phyloP scores from a whole-genome alignment of 2,113 vertebrate species.

The Cyprinodon variegatus region DNA sequence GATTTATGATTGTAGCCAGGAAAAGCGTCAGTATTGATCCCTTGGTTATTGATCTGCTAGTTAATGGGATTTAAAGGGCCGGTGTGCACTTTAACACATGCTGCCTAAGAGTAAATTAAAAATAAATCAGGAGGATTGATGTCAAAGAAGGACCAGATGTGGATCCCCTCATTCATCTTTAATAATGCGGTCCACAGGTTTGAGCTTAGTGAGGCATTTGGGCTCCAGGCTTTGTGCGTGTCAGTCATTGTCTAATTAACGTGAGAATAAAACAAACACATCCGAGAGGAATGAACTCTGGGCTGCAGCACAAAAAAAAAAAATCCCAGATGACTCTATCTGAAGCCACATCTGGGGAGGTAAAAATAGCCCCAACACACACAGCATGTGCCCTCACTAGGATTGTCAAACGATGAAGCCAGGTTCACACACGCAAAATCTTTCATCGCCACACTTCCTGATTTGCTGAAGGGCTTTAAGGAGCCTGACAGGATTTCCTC shows the following conservation, averaged over 20 bases:
- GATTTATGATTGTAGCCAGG: slow-evolving; percentile 42
- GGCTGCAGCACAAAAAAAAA: slow-evolving; percentile 65
- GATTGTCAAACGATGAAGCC: slow-evolving; percentile 59
- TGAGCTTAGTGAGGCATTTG: slow-evolving; percentile 29
- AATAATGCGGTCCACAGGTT: slow-evolving; percentile 10
- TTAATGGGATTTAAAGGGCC: slow-evolving; percentile 52
- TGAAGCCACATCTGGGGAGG: slow-evolving; percentile 70
- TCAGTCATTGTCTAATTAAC: slow-evolving; percentile 59
- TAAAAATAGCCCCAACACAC: slow-evolving; percentile 69
- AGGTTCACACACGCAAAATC: slow-evolving; percentile 53
- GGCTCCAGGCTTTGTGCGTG: slow-evolving; percentile 33
- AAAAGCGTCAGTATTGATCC: slow-evolving; percentile 64
- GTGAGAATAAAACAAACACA: slow-evolving; percentile 71
- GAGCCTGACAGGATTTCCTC: slow-evolving; percentile 66
- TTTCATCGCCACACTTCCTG: slow-evolving; percentile 66
- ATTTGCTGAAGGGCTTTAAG: slow-evolving; percentile 55
- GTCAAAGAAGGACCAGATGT: slow-evolving; percentile 53
- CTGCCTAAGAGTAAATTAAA: slow-evolving; percentile 56
- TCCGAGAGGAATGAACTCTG: slow-evolving; percentile 58
- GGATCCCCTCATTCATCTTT: slow-evolving; percentile 51
- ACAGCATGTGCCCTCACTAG: slow-evolving; percentile 33
- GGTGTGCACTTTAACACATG: slow-evolving; percentile 48
- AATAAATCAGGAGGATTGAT: slow-evolving; percentile 38
- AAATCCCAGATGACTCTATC: slow-evolving; percentile 70
- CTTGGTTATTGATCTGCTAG: slow-evolving; percentile 61